Conservation (phyloP, 2,113 vertebrate genomes). For the Cyanistes caeruleus region DNA sequence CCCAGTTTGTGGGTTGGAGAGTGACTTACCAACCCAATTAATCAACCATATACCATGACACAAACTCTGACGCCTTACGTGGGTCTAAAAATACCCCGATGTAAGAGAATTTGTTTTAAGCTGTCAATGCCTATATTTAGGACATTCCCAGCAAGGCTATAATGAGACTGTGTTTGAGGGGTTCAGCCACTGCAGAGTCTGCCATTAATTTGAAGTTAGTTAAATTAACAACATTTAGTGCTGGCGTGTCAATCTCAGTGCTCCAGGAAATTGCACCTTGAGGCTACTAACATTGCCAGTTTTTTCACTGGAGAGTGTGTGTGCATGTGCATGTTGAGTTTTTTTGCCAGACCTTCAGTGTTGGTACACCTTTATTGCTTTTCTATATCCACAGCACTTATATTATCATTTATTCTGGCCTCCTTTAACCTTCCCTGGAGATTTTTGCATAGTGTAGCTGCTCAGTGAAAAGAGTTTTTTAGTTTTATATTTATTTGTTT, state of each 20-base stretch:
- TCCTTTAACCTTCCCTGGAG: constrained; percentile 80
- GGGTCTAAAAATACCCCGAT: constrained; percentile 82
- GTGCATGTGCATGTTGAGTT: constrained; percentile 48
- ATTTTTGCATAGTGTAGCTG: constrained; percentile 77
- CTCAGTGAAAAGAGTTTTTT: constrained; percentile 87
- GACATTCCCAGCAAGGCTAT: constrained; percentile 81
- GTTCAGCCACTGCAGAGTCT: constrained; percentile 77
- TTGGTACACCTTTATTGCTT: constrained; percentile 77
- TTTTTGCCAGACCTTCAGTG: constrained; percentile 71
- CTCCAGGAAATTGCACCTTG: constrained; percentile 89
- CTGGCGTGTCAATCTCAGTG: constrained; percentile 85
- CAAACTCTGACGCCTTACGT: constrained; percentile 79
- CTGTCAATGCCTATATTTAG: constrained; percentile 88
- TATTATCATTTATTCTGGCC: constrained; percentile 88
- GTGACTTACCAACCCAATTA: constrained; percentile 83
- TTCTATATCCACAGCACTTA: constrained; percentile 82
- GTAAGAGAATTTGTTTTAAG: constrained; percentile 79
- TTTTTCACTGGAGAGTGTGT: constrained; percentile 80
- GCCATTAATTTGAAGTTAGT: constrained; percentile 89
- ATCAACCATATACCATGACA: constrained; percentile 83
- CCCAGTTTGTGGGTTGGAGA: constrained; percentile 64
- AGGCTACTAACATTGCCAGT: constrained; percentile 84
- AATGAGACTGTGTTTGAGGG: constrained; percentile 88
- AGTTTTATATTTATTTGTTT: constrained; percentile 91
- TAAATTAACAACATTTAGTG: constrained; percentile 90